Evolutionary conservation across 2,888 invertebrate species (phyloP), one percentile per base, ranked within the genome.

Genomic region (Amphipoea oculea): DNA sequence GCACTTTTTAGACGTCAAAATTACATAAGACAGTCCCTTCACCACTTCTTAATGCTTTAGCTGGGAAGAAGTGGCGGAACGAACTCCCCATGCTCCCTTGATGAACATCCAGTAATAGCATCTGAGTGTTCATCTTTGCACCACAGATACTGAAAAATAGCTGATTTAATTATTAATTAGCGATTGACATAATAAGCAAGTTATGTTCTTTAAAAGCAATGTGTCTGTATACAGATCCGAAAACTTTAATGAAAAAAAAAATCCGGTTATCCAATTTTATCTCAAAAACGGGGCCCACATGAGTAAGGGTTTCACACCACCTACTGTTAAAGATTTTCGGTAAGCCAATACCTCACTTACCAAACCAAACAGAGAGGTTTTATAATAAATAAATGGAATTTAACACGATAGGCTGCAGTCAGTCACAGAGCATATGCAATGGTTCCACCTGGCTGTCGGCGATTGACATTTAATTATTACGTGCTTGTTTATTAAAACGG

Each of bases 381-480:
- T 5, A 29, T 23, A 20, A 42, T 36, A 73, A 45, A 54, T 73
- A 54, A 54, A 81, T 73, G 4, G n/a, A 67, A 74, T 81, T 73
- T 48, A 81, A 68, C 81, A 45, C 45, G 20, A 42, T 3, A 7
- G 23, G 66, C 60, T 75, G 14, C 29, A 29, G 54, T 17, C 51
- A 81, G 36, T 48, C 75, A 63, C 68, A 75, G 40, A 45, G 68
- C 54, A 45, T 81, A 72, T 51, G 66, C 66, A 73, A 73, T 73
- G 40, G 57, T 40, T 57, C 36, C 63, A 60, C 51, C 57, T 45
- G 36, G 7, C 17, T 48, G 45, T 57, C n/a, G 17, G n/a, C 60
- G 63, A 81, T 71, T 79, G 77, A 72, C 66, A 69, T 70, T 78
- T 78, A 54, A 78, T 84, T 77, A 84, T 60, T 42, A 42, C 66